These are phyloP conservation scores for Dipodomys spectabilis DNA, from an alignment of 2,113 vertebrate genomes.

Conservation along the genomic window DNA sequence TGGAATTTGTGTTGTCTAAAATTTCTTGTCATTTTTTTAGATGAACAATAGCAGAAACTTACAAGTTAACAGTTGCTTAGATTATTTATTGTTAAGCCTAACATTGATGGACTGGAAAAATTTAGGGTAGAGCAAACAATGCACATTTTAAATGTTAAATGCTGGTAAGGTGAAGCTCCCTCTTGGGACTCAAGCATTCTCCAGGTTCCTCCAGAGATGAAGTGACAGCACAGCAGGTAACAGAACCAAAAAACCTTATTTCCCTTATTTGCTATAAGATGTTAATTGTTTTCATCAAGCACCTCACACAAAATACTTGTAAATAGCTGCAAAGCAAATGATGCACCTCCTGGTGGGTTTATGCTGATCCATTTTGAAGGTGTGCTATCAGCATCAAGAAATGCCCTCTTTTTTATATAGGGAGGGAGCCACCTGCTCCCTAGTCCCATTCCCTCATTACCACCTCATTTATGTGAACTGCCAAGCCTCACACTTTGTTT, in stretches of 20 bases:
- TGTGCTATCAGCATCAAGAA: conserved; percentile 48
- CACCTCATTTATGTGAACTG: conserved; percentile 68
- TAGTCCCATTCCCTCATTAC: conserved; percentile 61
- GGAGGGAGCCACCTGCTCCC: not conserved
- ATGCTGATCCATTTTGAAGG: not conserved
- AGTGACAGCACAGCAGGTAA: not conserved
- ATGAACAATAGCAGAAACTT: not conserved
- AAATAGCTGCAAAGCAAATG: conserved; percentile 5
- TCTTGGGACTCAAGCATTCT: not conserved
- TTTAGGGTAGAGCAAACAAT: not conserved
- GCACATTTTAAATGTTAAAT: not conserved
- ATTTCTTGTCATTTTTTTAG: not conserved
- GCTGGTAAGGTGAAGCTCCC: not conserved
- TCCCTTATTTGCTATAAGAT: not conserved
- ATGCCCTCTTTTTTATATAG: not conserved
- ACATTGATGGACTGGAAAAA: not conserved
- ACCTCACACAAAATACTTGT: conserved; percentile 30
- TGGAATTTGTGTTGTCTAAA: not conserved
- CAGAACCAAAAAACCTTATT: not conserved
- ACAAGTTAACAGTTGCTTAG: not conserved
- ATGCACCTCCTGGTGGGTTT: not conserved
- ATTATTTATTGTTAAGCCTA: not conserved
- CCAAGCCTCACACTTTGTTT: conserved; percentile 51
- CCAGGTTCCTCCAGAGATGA: not conserved
- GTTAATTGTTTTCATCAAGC: conserved; percentile 63